Conservation (phyloP, 2,888 invertebrate genomes). For the Drosophila rubida region DNA sequence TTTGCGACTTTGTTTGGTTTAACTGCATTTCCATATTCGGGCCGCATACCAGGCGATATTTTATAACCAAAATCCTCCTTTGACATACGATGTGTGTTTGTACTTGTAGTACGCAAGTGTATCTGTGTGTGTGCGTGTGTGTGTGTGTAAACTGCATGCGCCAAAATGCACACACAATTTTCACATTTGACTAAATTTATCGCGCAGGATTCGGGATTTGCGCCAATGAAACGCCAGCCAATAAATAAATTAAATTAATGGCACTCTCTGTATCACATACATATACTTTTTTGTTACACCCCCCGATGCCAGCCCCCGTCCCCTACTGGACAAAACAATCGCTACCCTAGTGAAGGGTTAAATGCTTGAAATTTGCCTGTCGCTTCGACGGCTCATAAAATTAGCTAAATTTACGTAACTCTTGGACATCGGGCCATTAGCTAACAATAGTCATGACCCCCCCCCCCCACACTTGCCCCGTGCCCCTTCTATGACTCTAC, state of each 20-base stretch:
- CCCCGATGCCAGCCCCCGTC: neutral
- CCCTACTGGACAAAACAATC: neutral
- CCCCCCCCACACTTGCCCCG: too few relatives aligned
- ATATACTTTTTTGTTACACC: conserved; percentile 45
- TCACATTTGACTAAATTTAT: conserved; percentile 83
- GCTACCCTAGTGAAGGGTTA: conserved; percentile 47
- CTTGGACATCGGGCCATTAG: conserved; percentile 56
- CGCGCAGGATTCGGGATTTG: conserved; percentile 76
- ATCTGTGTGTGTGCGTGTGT: conserved; percentile 27
- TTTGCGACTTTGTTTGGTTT: conserved; percentile 59
- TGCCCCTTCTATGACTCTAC: neutral
- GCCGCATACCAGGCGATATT: conserved; percentile 69
- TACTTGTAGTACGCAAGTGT: conserved; percentile 21
- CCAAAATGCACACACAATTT: conserved; percentile 82
- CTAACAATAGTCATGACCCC: conserved; percentile 49
- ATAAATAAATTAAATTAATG: conserved; percentile 85
- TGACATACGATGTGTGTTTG: conserved; percentile 49
- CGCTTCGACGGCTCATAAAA: conserved; percentile 66
- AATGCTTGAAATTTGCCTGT: conserved; percentile 35
- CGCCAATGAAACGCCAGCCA: conserved; percentile 84
- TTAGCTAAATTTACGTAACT: conserved; percentile 69
- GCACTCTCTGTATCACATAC: conserved; percentile 47
- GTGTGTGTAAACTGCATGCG: conserved; percentile 61
- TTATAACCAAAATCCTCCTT: conserved; percentile 84
- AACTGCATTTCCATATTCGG: conserved; percentile 48